Base-by-base conservation (phyloP, 2,888 invertebrate species). In the Strigamia transsilvanica region DNA sequence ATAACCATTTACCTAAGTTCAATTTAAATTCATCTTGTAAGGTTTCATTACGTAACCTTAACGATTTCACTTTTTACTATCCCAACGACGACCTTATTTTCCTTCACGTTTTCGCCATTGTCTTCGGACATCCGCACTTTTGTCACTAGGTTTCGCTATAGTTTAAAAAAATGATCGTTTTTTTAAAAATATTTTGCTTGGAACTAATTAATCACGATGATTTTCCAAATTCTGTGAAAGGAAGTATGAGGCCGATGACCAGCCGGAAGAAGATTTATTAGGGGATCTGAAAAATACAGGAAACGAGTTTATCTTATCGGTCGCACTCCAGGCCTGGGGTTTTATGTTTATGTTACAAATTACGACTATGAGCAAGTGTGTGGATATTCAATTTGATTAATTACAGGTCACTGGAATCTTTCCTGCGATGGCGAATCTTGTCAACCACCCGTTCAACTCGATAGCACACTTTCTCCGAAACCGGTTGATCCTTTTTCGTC, bases 171-270 rank as follows among this genome's bases (percentile, higher is more conserved):
- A 46, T 7, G 2, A 46, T n/a, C 27, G n/a, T 46, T 13, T 9
- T n/a, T 13, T 46, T 46, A 27, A 27, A 27, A n/a, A 18, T 18
- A 18, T 4, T 18, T 23, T 13, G 5, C 5, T 13, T 46, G 46
- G 46, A 46, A 66, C n/a, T 23, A 66, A 66, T 66, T 66, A 66
- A 66, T n/a, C 5, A 23, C 21, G 61, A 66, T 66, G 61, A 66
- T 18, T 66, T 66, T 18, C 21, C n/a, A 66, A 21, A 66, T 66
- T 66, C 7, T 66, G 5, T n/a, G 21, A 21, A 66, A 21, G 61
- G 21, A 66, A 21, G 2, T 66, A 21, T 6, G 23, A 66, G 61
- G 61, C n/a, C 21, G 61, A 66, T 23, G 61, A 66, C 61, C 61
- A 66, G 21, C 21, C 61, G 61, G 61, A 66, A 66, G 61, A 66